phyloP scores from a whole-genome alignment of 2,797 vertebrate genomes.

The Anguilla marmorata region DNA sequence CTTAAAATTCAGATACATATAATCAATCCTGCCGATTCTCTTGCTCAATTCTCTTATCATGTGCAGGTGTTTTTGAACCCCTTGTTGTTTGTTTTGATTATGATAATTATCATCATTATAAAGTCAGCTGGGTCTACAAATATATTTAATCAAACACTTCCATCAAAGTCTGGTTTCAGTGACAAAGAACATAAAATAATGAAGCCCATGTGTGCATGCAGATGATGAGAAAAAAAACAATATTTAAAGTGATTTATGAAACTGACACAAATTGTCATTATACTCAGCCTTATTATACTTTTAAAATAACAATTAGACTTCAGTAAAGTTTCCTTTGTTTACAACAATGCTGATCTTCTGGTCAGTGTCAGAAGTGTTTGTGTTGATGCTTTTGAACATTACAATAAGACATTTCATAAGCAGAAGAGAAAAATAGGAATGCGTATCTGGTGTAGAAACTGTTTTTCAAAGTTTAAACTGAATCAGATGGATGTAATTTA shows the following conservation, averaged over 20 bases:
- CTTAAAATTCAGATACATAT: neutral
- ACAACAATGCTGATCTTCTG: neutral
- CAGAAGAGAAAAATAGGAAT: neutral
- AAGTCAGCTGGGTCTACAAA: neutral
- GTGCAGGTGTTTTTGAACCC: neutral
- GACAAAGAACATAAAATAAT: neutral
- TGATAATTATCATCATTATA: neutral
- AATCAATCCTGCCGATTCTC: neutral
- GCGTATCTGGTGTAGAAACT: neutral
- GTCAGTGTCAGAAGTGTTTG: no score
- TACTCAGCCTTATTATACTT: neutral
- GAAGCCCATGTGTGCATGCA: neutral
- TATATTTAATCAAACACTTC: neutral
- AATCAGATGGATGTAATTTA: neutral
- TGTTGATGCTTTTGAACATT: no score
- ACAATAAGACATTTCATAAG: no score
- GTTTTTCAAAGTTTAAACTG: neutral
- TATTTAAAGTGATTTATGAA: neutral
- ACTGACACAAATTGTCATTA: neutral
- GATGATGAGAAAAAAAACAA: neutral
- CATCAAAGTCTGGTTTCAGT: neutral
- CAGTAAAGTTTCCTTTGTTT: neutral
- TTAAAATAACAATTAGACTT: constrained; percentile 5
- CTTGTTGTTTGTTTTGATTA: constrained; percentile 6
- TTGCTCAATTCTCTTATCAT: neutral